Percentiles rank a stretch among this genome's conserved stretches.
phyloP scores from a whole-genome alignment of 2,113 vertebrate species.

The Erythrolamprus reginae region DNA sequence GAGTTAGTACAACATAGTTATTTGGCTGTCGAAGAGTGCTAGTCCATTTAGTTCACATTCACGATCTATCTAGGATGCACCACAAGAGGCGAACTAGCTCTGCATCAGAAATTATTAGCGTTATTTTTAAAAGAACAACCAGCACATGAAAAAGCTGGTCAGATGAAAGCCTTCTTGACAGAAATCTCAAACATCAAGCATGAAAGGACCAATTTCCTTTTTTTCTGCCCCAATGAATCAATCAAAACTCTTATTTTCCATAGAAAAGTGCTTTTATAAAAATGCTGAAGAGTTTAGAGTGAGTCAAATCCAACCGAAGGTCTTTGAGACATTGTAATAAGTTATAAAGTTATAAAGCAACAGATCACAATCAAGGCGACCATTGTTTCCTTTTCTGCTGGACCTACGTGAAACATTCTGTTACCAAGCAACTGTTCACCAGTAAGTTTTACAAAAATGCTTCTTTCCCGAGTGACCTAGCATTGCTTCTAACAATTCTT shows the following conservation, averaged over 20 bases:
- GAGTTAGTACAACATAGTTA: neutral
- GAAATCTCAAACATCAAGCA: neutral
- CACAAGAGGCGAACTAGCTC: neutral
- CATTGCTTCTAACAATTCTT: neutral
- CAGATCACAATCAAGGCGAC: slow-evolving; percentile 9
- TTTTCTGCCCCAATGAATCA: neutral
- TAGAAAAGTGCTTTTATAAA: neutral
- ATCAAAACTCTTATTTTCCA: neutral
- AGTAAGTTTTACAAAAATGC: slow-evolving; percentile 4
- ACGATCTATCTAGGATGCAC: neutral
- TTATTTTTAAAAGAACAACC: neutral
- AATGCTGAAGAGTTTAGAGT: neutral
- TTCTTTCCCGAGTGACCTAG: neutral
- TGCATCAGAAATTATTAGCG: neutral
- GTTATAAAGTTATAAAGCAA: slow-evolving; percentile 15
- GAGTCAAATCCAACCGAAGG: slow-evolving; percentile 1
- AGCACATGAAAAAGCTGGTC: neutral
- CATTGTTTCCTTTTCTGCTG: neutral
- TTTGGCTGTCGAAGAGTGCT: neutral
- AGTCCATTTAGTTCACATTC: neutral
- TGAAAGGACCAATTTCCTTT: neutral
- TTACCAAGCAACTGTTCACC: slow-evolving; percentile 24
- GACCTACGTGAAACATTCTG: neutral
- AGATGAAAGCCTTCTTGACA: neutral
- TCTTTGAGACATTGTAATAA: slow-evolving; percentile 13